Base-by-base conservation (phyloP, 2,113 vertebrate species). In the Phalacrocorax aristotelis region DNA sequence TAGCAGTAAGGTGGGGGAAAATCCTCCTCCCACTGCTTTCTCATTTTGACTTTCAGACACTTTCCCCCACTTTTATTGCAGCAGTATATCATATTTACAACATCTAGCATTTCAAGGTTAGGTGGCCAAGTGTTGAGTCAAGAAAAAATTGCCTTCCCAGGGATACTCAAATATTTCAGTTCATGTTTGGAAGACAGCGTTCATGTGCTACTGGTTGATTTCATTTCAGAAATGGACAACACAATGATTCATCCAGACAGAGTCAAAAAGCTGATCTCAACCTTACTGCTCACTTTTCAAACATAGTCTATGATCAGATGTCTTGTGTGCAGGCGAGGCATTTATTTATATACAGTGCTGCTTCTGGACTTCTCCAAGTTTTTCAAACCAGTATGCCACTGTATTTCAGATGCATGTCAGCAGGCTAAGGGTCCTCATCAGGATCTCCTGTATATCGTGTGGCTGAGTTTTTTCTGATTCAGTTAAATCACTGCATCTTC, bases 221-320 rank as follows among this genome's bases (percentile, higher is more conserved):
- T 95, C 48, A 87, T 96, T 96, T 94, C 87, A 71, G 83, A 58
- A 94, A 83, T 65, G 74, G 92, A 46, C 90, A 95, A 38, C 15
- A 21, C 76, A 29, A 0, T 93, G 90, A 95, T 93, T 96, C 94
- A 95, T 89, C 83, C 26, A 2, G 87, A 44, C 69, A 78, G 74
- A 87, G 80, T 95, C 94, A 87, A 90, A 94, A 54, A 80, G 89
- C 93, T 96, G 95, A 78, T 79, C 91, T 76, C 81, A 57, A 54
- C 87, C 89, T 74, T 7, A 74, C 78, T 25, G 30, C 76, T 94
- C 29, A 4, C 74, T 86, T 95, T 80, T 89, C 83, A 83, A 42
- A 71, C 87, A 13, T 2, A 60, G 42, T 21, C 86, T 84, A 4
- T 34, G 64, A 82, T 89, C 84, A 77, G 83, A 22, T 66, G 38